Evolutionary conservation across 64 coral and sea anemone genomes (phyloP).

Genomic region (Anthopleura sola): DNA sequence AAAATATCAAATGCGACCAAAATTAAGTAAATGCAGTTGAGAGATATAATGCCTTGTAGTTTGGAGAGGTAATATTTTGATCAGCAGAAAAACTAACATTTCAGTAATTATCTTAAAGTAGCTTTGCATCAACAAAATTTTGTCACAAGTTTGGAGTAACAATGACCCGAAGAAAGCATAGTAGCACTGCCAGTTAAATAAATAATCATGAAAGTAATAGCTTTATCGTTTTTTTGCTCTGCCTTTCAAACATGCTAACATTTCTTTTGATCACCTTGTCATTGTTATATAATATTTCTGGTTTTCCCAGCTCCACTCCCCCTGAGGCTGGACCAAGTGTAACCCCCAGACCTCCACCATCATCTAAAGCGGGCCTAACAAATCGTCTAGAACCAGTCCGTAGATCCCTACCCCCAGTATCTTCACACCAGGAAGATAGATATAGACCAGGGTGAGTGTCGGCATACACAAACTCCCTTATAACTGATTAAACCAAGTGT

Average conservation of each 20-base stretch:
- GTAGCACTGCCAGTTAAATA: no score
- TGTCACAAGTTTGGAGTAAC: no score
- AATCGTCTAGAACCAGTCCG: conserved; percentile 84
- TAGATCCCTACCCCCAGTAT: conserved; percentile 88
- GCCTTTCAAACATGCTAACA: background rate
- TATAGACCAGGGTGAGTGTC: conserved; percentile 91
- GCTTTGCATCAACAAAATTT: no score
- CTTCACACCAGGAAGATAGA: conserved; percentile 93
- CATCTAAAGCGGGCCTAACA: conserved; percentile 51
- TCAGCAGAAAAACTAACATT: no score
- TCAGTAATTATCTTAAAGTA: no score
- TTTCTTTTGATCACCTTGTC: background rate
- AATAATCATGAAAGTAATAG: no score
- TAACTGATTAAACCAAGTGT: background rate
- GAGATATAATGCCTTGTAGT: no score
- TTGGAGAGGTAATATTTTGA: no score
- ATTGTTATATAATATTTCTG: conserved; percentile 4
- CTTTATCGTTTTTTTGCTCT: no score
- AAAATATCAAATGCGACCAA: no score
- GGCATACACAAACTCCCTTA: background rate
- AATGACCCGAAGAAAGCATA: no score
- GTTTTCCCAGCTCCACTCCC: conserved; percentile 21
- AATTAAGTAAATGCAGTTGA: no score
- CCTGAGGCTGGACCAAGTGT: conserved; percentile 74
- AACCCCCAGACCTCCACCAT: conserved; percentile 59